phyloP scores from a whole-genome alignment of 2,888 invertebrate genomes.

The Chrysopilus asiliformis region DNA sequence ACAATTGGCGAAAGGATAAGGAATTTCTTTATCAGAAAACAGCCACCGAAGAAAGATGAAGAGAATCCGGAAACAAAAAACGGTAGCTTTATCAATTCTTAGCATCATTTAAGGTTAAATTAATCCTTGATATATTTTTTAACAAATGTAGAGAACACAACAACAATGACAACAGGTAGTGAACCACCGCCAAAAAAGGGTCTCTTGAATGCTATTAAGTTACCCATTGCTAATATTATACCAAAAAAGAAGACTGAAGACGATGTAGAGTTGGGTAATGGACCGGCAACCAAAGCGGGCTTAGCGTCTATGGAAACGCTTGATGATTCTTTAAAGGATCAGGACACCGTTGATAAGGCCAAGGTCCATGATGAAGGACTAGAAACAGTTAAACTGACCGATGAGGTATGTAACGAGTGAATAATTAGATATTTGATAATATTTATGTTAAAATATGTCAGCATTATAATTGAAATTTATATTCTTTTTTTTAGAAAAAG shows the following conservation, averaged over 20 bases:
- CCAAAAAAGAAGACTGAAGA: constrained; percentile 39
- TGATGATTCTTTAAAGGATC: constrained; percentile 54
- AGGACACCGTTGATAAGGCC: constrained; percentile 41
- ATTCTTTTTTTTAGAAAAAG: constrained; percentile 19
- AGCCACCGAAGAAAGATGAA: constrained; percentile 19
- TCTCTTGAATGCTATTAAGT: constrained; percentile 45
- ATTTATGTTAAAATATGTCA: no score
- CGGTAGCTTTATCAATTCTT: constrained; percentile 21
- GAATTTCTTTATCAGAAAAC: constrained; percentile 42
- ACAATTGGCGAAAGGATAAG: constrained; percentile 37
- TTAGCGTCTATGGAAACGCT: constrained; percentile 72
- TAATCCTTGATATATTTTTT: background rate
- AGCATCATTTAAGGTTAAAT: background rate
- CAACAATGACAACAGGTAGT: constrained; percentile 22
- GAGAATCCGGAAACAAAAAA: constrained; percentile 22
- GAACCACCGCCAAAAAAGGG: constrained; percentile 36
- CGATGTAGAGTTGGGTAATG: constrained; percentile 41
- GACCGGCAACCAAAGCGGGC: constrained; percentile 48
- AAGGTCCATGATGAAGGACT: constrained; percentile 50
- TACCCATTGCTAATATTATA: constrained; percentile 48
- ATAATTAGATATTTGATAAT: no score
- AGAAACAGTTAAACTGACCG: constrained; percentile 52
- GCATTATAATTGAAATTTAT: no score
- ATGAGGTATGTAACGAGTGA: constrained; percentile 21
- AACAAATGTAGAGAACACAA: no score